Percentiles rank a stretch among this genome's conserved stretches.
Evolutionary conservation across 2,797 vertebrate species (phyloP).

Genomic region (Todus mexicanus): DNA sequence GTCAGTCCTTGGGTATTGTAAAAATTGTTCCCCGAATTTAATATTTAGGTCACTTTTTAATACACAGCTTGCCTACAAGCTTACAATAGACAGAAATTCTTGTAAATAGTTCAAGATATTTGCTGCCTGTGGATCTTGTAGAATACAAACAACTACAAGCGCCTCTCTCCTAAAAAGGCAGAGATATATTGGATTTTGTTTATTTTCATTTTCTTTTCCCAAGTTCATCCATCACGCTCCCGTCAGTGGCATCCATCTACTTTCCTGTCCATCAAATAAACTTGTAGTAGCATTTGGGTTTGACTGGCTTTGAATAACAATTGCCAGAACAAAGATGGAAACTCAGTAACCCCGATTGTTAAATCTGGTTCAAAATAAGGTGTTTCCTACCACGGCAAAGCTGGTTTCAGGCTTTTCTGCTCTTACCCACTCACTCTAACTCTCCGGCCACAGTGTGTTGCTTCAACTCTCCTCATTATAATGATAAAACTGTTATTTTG

Average conservation of each 20-base stretch:
- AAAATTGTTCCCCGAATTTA: neutral
- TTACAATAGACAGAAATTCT: neutral
- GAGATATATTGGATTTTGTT: neutral
- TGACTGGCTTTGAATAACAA: constrained; percentile 29
- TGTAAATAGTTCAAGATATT: neutral
- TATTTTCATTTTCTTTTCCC: constrained; percentile 30
- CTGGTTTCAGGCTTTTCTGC: neutral
- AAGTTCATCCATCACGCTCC: constrained; percentile 6
- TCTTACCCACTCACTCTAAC: neutral
- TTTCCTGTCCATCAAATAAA: constrained; percentile 44
- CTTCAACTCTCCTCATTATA: neutral
- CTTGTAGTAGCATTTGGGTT: constrained; percentile 23
- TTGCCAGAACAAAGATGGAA: neutral
- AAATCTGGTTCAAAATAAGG: neutral
- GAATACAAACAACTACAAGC: neutral
- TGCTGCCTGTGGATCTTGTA: neutral
- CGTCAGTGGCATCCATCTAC: constrained; percentile 19
- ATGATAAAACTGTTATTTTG: neutral
- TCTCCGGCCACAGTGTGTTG: neutral
- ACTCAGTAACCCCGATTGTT: neutral
- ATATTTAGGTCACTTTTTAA: neutral
- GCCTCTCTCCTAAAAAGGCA: neutral
- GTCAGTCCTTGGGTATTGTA: neutral
- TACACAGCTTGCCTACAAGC: neutral
- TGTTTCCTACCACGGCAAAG: neutral